phyloP scores from a whole-genome alignment of 2,797 vertebrate genomes.

The Coregonus suidteri region DNA sequence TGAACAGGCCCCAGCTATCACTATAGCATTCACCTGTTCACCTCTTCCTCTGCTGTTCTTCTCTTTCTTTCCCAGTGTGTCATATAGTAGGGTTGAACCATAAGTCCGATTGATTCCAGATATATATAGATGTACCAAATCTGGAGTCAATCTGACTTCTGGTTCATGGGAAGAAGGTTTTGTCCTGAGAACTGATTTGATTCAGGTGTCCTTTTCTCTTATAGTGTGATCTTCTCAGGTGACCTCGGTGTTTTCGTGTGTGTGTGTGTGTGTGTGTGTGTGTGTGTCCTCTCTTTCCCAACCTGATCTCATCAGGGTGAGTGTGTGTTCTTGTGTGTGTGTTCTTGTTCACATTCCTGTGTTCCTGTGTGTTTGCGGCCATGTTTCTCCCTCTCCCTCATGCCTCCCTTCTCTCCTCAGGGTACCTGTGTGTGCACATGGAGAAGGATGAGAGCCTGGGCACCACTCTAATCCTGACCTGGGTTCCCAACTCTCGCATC shows the following conservation, averaged over 20 bases:
- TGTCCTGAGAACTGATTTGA: too few species aligned
- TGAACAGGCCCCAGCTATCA: too few species aligned
- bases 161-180: too few species aligned
- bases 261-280: too few species aligned
- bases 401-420: slow-evolving; percentile 65
- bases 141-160: too few species aligned
- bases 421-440: slow-evolving; percentile 92
- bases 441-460: slow-evolving; percentile 95
- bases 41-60: background rate
- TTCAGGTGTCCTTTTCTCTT: too few species aligned
- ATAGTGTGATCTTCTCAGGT: too few species aligned
- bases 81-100: too few species aligned
- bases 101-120: too few species aligned
- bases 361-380: background rate
- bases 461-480: slow-evolving; percentile 91
- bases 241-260: too few species aligned
- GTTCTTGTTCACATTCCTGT: slow-evolving; percentile 4
- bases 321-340: slow-evolving; percentile 10
- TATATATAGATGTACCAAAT: too few species aligned
- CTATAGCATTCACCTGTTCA: background rate
- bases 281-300: too few species aligned
- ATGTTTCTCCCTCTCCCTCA: background rate
- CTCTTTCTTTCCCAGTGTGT: background rate
- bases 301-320: background rate
- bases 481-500: slow-evolving; percentile 97